These are phyloP conservation scores for Oceanites oceanicus DNA, from an alignment of 2,113 vertebrate genomes.

Conservation along the genomic window DNA sequence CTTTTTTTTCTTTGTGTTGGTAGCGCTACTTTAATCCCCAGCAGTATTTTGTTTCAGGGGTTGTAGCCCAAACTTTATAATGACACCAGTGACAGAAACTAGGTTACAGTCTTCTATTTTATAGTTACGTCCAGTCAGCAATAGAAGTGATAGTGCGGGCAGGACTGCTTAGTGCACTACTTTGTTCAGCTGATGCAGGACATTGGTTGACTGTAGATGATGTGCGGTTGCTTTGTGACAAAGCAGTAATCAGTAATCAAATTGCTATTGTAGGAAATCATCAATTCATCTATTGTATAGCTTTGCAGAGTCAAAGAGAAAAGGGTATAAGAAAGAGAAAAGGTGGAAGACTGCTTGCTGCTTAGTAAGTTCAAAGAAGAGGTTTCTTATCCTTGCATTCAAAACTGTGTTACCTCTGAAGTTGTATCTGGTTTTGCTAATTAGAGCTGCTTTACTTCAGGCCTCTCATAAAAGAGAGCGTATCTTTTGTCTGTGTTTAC, in stretches of 20 bases:
- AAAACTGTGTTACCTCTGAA: background rate
- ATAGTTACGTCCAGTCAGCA: background rate
- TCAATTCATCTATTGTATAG: background rate
- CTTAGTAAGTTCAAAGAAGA: background rate
- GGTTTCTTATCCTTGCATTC: background rate
- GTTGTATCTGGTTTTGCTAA: constrained; percentile 37
- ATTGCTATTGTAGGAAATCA: constrained; percentile 35
- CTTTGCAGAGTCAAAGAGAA: constrained; percentile 32
- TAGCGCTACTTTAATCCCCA: background rate
- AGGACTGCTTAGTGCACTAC: background rate
- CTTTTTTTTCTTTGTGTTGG: background rate
- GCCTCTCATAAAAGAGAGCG: constrained; percentile 29
- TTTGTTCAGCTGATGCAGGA: constrained; percentile 31
- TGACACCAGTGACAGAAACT: background rate
- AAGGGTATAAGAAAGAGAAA: background rate
- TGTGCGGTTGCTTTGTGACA: constrained; percentile 16
- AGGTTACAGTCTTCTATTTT: background rate
- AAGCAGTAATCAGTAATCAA: constrained; percentile 66
- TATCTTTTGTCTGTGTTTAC: constrained; percentile 50
- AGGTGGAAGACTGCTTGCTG: background rate
- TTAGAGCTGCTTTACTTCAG: constrained; percentile 61
- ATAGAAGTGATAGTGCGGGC: background rate
- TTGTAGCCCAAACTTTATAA: background rate
- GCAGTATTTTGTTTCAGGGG: background rate
- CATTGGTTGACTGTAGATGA: background rate